Conservation (phyloP, 1,140 invertebrate genomes). For the Nasonia longicornis region DNA sequence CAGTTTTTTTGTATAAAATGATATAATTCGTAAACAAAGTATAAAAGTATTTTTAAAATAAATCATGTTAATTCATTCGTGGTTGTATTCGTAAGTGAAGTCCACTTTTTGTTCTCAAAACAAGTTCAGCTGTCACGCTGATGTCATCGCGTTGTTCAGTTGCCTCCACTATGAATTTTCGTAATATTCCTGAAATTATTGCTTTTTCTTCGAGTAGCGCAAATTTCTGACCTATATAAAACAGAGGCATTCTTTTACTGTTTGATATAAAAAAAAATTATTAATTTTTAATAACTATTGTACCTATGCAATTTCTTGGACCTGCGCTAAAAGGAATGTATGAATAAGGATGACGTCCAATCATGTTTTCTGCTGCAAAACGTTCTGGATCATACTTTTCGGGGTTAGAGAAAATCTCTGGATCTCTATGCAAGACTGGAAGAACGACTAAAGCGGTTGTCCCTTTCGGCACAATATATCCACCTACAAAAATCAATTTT, state of each 20-base stretch:
- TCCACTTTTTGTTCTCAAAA: constrained; percentile 72
- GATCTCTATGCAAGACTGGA: constrained; percentile 77
- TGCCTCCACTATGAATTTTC: constrained; percentile 73
- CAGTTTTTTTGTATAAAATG: too few species aligned
- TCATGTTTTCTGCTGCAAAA: constrained; percentile 75
- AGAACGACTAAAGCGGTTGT: constrained; percentile 70
- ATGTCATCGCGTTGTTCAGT: constrained; percentile 72
- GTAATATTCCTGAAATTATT: constrained; percentile 76
- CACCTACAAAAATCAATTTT: constrained; percentile 52
- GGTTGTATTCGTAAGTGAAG: constrained; percentile 66
- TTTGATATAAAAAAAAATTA: background rate
- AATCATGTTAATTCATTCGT: constrained; percentile 43
- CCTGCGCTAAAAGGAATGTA: constrained; percentile 84
- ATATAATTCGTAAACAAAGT: too few species aligned
- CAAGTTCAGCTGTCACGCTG: constrained; percentile 69
- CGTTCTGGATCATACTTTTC: constrained; percentile 82
- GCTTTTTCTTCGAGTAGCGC: constrained; percentile 82
- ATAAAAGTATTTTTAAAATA: background rate
- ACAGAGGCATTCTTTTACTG: constrained; percentile 5
- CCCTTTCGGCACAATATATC: constrained; percentile 69
- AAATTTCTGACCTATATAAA: constrained; percentile 78
- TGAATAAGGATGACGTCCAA: constrained; percentile 73
- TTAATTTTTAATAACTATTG: background rate
- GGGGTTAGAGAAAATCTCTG: constrained; percentile 77
- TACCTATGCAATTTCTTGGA: constrained; percentile 81